Conservation (phyloP, 2,797 vertebrate genomes). For the Malurus leucopterus region DNA sequence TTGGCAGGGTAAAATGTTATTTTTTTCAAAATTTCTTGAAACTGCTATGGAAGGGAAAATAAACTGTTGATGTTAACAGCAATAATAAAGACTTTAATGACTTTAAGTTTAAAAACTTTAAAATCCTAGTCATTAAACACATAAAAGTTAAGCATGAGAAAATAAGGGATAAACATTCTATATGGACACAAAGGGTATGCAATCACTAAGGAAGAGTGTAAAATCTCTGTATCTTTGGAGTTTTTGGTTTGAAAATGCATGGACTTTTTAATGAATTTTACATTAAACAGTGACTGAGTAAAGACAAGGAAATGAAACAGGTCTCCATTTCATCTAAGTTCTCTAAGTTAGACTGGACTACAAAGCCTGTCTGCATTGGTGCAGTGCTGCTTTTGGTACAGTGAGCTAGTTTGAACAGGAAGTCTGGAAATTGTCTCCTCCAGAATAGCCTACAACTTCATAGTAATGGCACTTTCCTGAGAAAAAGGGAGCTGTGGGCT, state of each 20-base stretch:
- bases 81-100: not conserved
- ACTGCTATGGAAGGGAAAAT: not conserved
- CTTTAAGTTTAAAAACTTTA: not conserved
- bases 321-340: conserved; percentile 22
- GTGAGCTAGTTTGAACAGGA: conserved; percentile 42
- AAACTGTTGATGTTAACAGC: not conserved
- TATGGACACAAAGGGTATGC: not conserved
- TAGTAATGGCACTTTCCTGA: not conserved
- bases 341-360: conserved; percentile 17
- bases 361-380: conserved; percentile 44
- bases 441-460: conserved; percentile 11
- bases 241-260: not conserved
- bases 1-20: not conserved
- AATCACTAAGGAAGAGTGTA: not conserved
- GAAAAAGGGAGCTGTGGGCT: not conserved
- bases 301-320: conserved; percentile 58
- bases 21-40: not conserved
- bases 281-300: conserved; percentile 43
- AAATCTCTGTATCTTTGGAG: not conserved
- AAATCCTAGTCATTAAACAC: not conserved
- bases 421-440: conserved; percentile 55
- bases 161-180: not conserved
- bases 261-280: conserved; percentile 35
- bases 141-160: not conserved
- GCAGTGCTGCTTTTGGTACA: conserved; percentile 9